These are phyloP conservation scores for Bettongia penicillata DNA, from an alignment of 2,113 vertebrate genomes.

Conservation along the genomic window DNA sequence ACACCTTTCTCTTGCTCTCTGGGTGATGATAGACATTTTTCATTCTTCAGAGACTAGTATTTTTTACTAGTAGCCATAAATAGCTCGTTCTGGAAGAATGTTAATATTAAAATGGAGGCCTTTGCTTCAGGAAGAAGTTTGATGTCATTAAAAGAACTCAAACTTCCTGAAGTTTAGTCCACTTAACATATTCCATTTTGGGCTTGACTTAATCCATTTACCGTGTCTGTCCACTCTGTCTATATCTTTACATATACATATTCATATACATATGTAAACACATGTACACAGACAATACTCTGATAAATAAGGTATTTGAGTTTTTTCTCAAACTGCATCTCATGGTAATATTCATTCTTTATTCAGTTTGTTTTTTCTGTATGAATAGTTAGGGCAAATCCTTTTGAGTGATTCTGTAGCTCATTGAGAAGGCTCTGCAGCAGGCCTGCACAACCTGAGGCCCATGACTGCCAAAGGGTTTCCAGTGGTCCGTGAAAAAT, in stretches of 20 bases:
- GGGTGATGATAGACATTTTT: background rate
- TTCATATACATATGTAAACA: background rate
- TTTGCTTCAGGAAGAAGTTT: background rate
- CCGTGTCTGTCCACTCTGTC: background rate
- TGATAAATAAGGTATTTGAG: background rate
- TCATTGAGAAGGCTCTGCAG: background rate
- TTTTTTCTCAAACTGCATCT: background rate
- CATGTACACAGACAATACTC: background rate
- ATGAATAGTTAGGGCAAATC: background rate
- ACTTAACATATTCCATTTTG: background rate
- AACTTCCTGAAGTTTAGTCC: background rate
- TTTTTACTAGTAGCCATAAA: background rate
- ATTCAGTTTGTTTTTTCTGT: background rate
- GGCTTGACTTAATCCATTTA: background rate
- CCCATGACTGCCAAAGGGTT: no score
- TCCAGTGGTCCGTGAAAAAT: no score
- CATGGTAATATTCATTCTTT: background rate
- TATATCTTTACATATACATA: background rate
- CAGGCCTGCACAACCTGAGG: no score
- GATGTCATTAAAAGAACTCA: background rate
- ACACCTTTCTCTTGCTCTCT: background rate
- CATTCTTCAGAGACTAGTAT: background rate
- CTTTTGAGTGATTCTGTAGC: background rate
- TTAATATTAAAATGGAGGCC: background rate
- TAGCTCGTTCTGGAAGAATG: background rate